Evolutionary conservation across 2,113 vertebrate genomes (phyloP).

Genomic region (Indicator indicator): DNA sequence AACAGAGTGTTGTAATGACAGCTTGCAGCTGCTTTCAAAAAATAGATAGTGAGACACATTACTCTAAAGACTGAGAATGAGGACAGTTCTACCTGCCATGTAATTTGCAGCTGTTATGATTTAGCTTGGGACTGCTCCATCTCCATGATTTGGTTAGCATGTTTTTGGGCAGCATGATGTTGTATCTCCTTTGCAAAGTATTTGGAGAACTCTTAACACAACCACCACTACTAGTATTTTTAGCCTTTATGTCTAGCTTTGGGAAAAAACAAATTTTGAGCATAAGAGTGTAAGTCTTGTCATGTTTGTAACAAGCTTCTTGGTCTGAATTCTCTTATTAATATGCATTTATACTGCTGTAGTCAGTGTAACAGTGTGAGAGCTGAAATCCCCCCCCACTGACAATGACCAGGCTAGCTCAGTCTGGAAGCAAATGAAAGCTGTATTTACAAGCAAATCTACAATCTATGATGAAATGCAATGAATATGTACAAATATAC

Average conservation of each 20-base stretch:
- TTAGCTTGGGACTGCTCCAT: not conserved
- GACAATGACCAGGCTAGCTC: too few species aligned
- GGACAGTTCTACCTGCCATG: not conserved
- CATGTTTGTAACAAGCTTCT: not conserved
- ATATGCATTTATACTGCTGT: not conserved
- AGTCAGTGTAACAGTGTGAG: not conserved
- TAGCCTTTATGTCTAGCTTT: not conserved
- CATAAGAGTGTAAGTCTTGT: not conserved
- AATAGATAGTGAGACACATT: not conserved
- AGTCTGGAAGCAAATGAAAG: too few species aligned
- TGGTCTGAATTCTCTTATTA: not conserved
- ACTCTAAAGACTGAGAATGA: not conserved
- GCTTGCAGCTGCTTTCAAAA: constrained; percentile 29
- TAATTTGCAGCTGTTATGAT: not conserved
- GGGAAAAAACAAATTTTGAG: not conserved
- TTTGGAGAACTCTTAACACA: not conserved
- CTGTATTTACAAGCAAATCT: too few species aligned
- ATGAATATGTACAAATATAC: too few species aligned
- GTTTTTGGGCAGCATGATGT: not conserved
- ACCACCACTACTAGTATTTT: not conserved
- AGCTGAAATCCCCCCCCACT: too few species aligned
- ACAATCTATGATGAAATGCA: too few species aligned
- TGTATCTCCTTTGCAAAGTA: not conserved
- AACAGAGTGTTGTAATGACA: not conserved
- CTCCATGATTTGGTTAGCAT: not conserved